Conservation (phyloP, 2,888 invertebrate species). For the Philereme vetulata region DNA sequence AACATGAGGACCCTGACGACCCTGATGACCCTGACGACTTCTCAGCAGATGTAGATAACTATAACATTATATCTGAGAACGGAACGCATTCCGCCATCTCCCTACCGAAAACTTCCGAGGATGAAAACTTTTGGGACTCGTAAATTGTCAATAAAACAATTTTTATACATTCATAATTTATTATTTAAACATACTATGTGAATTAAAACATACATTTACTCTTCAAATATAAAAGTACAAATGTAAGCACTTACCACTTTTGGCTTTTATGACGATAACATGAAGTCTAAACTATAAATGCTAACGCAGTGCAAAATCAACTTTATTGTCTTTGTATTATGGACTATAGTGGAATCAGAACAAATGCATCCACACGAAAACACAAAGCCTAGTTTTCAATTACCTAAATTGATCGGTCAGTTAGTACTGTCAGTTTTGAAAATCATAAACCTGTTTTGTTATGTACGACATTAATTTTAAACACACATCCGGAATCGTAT, state of each 20-base stretch:
- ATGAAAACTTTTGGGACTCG: constrained; percentile 70
- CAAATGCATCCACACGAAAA: constrained; percentile 24
- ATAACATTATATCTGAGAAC: constrained; percentile 55
- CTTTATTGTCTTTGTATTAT: constrained; percentile 55
- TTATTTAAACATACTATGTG: constrained; percentile 50
- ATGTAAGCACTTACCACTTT: constrained; percentile 54
- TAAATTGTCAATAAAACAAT: constrained; percentile 40
- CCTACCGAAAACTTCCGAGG: constrained; percentile 58
- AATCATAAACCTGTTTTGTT: too few species aligned
- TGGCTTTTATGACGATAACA: constrained; percentile 41
- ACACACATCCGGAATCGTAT: too few species aligned
- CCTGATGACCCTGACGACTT: constrained; percentile 59
- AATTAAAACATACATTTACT: constrained; percentile 49
- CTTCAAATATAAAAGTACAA: constrained; percentile 80
- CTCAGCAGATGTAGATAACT: constrained; percentile 65
- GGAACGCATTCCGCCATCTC: constrained; percentile 60
- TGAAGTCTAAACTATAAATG: constrained; percentile 59
- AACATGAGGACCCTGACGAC: constrained; percentile 40
- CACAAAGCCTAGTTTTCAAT: too few species aligned
- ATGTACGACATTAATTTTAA: too few species aligned
- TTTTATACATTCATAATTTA: constrained; percentile 62
- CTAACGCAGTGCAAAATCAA: constrained; percentile 54
- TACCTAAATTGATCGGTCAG: too few species aligned
- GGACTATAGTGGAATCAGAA: constrained; percentile 33
- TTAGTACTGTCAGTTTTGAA: too few species aligned